Conservation (phyloP, 2,113 vertebrate species). For the Heloderma charlesbogerti region DNA sequence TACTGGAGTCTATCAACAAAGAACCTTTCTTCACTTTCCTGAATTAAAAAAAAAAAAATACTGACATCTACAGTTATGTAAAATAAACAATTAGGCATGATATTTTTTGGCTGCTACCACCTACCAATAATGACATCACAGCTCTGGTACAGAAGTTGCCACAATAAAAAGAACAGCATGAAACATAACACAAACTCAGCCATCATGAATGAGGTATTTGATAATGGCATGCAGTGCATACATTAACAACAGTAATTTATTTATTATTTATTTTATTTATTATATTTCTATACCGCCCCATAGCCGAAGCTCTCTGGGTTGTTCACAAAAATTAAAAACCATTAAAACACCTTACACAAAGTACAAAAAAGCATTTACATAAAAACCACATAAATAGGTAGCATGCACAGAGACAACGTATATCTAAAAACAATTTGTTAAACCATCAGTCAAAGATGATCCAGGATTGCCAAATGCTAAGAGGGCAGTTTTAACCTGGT, state of each 20-base stretch:
- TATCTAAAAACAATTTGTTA: too few species aligned
- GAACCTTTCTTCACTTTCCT: slow-evolving; percentile 99
- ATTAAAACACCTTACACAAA: too few species aligned
- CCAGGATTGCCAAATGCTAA: too few species aligned
- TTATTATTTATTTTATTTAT: too few species aligned
- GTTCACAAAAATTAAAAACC: too few species aligned
- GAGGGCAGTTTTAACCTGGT: too few species aligned
- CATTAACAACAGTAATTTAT: not conserved
- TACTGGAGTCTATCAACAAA: slow-evolving; percentile 97
- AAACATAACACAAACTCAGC: slow-evolving; percentile 3
- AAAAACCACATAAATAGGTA: too few species aligned
- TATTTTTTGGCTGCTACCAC: not conserved
- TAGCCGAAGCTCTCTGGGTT: too few species aligned
- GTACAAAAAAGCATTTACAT: too few species aligned
- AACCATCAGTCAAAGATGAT: too few species aligned
- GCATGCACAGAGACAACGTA: too few species aligned
- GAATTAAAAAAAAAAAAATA: slow-evolving; percentile 62
- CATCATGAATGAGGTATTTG: slow-evolving; percentile 2
- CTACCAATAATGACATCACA: not conserved
- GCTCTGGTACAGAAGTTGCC: not conserved
- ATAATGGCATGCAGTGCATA: not conserved
- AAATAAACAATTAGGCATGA: slow-evolving; percentile 33
- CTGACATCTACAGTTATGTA: slow-evolving; percentile 16
- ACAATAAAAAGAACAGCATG: not conserved
- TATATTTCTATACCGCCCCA: too few species aligned